Conservation (phyloP, 1,140 invertebrate species). For the Diorhabda elongata region DNA sequence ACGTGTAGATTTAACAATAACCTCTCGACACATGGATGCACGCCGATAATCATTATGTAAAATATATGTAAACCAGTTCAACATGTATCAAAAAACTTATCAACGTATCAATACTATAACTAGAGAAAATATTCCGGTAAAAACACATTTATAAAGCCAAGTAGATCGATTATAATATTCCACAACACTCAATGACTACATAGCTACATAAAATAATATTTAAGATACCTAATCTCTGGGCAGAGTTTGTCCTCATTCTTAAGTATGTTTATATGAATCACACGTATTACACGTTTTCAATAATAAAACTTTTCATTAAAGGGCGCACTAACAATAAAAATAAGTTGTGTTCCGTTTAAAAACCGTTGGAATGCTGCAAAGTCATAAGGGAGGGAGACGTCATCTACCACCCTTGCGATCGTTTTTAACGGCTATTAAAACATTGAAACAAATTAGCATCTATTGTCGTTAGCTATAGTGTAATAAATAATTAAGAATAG, state of each 20-base stretch:
- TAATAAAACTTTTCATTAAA: constrained; percentile 2
- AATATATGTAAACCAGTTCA: background rate
- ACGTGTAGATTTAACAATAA: background rate
- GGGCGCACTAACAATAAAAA: background rate
- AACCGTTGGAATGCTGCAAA: constrained; percentile 27
- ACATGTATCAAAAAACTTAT: no score
- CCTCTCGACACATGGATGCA: background rate
- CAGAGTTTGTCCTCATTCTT: background rate
- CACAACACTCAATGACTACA: background rate
- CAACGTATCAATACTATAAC: no score
- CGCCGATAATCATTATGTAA: background rate
- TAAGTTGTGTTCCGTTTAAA: constrained; percentile 12
- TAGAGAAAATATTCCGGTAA: background rate
- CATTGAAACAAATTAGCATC: background rate
- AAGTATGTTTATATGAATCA: no score
- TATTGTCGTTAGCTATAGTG: background rate
- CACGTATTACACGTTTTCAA: background rate
- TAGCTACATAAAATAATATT: background rate
- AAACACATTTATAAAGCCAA: background rate
- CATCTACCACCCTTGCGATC: background rate
- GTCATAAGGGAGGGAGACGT: background rate
- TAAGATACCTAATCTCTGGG: background rate
- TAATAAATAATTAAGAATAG: background rate
- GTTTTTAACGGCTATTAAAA: background rate
- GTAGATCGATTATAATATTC: background rate